Conservation (phyloP, 2,888 invertebrate genomes). For the Cheilosia impressa region DNA sequence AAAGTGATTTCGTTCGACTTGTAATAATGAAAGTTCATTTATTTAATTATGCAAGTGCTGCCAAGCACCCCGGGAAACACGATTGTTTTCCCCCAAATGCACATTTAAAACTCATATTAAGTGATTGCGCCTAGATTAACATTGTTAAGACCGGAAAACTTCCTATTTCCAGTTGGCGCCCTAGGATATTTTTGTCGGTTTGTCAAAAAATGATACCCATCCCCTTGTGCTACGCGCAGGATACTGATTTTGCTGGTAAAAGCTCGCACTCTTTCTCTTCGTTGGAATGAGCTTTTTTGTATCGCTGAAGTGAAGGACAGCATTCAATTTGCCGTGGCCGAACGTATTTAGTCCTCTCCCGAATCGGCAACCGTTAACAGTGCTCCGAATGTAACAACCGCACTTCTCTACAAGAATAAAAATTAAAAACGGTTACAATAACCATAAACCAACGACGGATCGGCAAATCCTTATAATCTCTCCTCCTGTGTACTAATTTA, state of each 20-base stretch:
- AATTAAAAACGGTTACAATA: slow-evolving; percentile 42
- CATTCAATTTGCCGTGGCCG: slow-evolving; percentile 12
- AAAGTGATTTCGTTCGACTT: not conserved
- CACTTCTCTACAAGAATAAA: not conserved
- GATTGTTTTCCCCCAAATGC: not conserved
- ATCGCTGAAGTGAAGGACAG: slow-evolving; percentile 24
- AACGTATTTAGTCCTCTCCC: slow-evolving; percentile 62
- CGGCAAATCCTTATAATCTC: slow-evolving; percentile 62
- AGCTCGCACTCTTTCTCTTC: slow-evolving; percentile 16
- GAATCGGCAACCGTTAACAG: slow-evolving; percentile 60
- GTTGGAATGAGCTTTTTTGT: not conserved
- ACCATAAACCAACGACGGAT: slow-evolving; percentile 50
- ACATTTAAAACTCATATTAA: slow-evolving; percentile 18
- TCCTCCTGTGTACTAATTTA: slow-evolving; percentile 56
- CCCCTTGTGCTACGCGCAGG: slow-evolving; percentile 33
- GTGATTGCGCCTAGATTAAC: slow-evolving; percentile 5
- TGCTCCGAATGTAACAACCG: slow-evolving; percentile 36
- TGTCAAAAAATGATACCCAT: slow-evolving; percentile 1
- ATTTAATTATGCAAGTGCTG: slow-evolving; percentile 20
- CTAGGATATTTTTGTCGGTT: not conserved
- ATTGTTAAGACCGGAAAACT: slow-evolving; percentile 10
- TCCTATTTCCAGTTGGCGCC: slow-evolving; percentile 6
- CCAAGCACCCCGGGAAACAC: not conserved
- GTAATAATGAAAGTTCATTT: not conserved
- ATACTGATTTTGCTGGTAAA: slow-evolving; percentile 36